Evolutionary conservation across 2,797 vertebrate species (phyloP).

Genomic region (Ptychobarbus kaznakovi): DNA sequence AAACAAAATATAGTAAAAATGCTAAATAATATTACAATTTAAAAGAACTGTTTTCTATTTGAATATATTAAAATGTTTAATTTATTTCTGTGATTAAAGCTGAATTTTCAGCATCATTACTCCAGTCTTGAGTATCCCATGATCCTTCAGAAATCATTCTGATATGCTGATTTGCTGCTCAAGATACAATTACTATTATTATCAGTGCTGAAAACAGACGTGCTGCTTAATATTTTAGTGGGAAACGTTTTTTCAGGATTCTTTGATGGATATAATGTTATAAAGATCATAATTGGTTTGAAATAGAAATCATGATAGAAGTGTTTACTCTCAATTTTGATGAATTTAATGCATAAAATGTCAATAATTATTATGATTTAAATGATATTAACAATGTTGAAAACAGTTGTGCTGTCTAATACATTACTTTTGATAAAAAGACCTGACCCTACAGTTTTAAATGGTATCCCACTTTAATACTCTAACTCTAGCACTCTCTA

Average conservation of each 20-base stretch:
- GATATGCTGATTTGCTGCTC: background rate
- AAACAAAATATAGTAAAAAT: background rate
- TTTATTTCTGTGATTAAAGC: no score
- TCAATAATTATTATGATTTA: no score
- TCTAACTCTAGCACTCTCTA: no score
- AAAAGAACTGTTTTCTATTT: background rate
- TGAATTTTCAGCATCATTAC: background rate
- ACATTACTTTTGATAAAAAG: background rate
- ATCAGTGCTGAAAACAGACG: background rate
- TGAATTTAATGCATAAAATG: no score
- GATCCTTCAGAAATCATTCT: background rate
- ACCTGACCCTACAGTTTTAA: background rate
- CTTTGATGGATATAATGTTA: no score
- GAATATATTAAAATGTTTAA: background rate
- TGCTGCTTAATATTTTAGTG: background rate
- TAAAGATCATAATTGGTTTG: background rate
- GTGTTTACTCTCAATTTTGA: no score
- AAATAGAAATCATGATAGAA: background rate
- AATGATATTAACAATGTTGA: no score
- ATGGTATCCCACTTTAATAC: background rate
- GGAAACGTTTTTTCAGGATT: background rate
- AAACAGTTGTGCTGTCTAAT: no score
- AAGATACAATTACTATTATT: background rate
- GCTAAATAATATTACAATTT: background rate
- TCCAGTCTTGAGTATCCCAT: background rate